These are phyloP conservation scores for Fistularia commersonii DNA, from an alignment of 2,797 vertebrate species.

Conservation along the genomic window DNA sequence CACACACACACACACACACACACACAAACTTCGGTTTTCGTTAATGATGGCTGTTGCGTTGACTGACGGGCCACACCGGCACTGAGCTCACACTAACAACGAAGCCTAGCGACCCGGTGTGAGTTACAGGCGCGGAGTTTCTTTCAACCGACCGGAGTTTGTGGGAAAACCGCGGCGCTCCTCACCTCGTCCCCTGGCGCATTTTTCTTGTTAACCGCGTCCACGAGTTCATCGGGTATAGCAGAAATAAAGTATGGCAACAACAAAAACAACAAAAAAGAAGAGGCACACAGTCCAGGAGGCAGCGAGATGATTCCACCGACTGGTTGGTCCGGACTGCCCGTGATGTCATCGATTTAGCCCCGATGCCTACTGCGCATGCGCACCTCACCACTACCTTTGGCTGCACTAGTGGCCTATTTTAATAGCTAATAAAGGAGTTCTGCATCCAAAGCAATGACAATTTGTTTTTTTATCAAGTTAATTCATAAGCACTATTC, in stretches of 20 bases:
- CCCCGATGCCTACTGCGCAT: conserved; percentile 65
- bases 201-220: conserved; percentile 24
- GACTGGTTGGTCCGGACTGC: conserved; percentile 49
- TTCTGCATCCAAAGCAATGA: too few relatives aligned
- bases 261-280: conserved; percentile 1
- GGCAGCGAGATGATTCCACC: conserved; percentile 30
- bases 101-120: conserved; percentile 25
- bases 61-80: conserved; percentile 34
- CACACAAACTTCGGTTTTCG: not conserved
- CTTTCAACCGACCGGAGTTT: not conserved
- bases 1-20: too few relatives aligned
- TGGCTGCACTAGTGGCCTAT: too few relatives aligned
- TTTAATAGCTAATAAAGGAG: too few relatives aligned
- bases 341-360: conserved; percentile 79
- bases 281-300: conserved; percentile 4
- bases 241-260: conserved; percentile 5
- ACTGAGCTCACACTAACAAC: conserved; percentile 35
- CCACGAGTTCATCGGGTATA: conserved; percentile 21
- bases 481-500: too few relatives aligned
- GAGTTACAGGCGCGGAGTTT: not conserved
- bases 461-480: too few relatives aligned
- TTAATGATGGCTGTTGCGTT: not conserved
- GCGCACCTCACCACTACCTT: conserved; percentile 19
- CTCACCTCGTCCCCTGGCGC: conserved; percentile 56
- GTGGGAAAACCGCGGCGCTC: too few relatives aligned